Evolutionary conservation across 2,888 invertebrate species (phyloP).

Genomic region (Mimas tiliae): DNA sequence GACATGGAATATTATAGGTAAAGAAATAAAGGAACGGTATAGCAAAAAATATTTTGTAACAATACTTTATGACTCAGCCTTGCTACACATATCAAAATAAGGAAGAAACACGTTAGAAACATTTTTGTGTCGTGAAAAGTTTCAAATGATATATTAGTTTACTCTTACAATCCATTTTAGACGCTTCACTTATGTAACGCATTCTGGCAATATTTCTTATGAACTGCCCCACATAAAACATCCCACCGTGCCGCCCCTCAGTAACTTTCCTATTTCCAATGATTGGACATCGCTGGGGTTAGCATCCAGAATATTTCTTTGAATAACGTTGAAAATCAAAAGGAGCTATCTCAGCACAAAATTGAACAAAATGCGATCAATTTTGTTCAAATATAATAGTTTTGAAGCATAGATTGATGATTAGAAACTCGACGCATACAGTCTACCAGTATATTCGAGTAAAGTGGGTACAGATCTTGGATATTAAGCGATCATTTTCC

Average conservation of each 20-base stretch:
- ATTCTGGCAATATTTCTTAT: constrained; percentile 68
- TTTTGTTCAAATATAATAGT: neutral
- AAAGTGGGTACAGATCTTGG: neutral
- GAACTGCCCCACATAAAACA: constrained; percentile 66
- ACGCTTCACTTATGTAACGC: constrained; percentile 61
- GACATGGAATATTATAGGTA: neutral
- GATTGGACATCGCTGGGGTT: constrained; percentile 48
- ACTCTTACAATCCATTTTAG: constrained; percentile 41
- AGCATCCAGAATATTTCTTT: constrained; percentile 9
- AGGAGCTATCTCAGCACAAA: constrained; percentile 1
- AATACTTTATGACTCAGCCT: no score
- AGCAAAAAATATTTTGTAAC: neutral
- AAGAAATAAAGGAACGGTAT: neutral
- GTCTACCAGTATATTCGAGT: neutral
- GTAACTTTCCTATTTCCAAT: constrained; percentile 67
- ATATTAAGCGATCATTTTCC: no score
- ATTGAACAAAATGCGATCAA: neutral
- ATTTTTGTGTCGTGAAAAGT: constrained; percentile 32
- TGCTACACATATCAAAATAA: neutral
- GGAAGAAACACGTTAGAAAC: neutral
- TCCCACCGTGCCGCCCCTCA: constrained; percentile 68
- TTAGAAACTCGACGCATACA: neutral
- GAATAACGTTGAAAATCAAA: constrained; percentile 16
- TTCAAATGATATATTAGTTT: constrained; percentile 43
- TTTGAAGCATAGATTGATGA: neutral